phyloP scores from a whole-genome alignment of 2,888 invertebrate genomes.

The Quadroppia sp. region DNA sequence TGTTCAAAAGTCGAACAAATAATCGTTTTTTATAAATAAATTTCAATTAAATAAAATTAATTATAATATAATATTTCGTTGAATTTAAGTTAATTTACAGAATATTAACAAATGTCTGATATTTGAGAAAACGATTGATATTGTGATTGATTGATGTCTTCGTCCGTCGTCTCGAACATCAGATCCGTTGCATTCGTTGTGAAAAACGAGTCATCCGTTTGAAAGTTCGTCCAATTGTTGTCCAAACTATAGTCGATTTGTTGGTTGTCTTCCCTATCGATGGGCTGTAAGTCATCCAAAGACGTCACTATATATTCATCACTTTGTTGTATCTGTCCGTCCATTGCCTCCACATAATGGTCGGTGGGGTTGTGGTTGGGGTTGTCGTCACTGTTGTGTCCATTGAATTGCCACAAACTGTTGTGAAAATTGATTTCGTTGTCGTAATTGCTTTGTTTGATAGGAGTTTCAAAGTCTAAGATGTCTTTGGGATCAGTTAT shows the following conservation, averaged over 20 bases:
- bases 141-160: neutral
- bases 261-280: constrained; percentile 8
- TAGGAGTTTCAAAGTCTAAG: constrained; percentile 20
- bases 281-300: constrained; percentile 20
- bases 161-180: neutral
- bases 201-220: neutral
- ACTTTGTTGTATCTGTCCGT: constrained; percentile 1
- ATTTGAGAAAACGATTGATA: neutral
- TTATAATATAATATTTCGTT: neutral
- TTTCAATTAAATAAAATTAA: neutral
- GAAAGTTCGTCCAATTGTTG: constrained; percentile 11
- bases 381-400: neutral
- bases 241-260: neutral
- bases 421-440: constrained; percentile 5
- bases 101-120: constrained; percentile 19
- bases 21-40: neutral
- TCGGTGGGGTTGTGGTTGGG: neutral
- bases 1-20: neutral
- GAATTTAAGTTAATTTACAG: neutral
- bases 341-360: neutral
- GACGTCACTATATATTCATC: constrained; percentile 33
- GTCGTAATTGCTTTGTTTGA: neutral
- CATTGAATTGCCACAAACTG: constrained; percentile 21
- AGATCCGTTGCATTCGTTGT: neutral
- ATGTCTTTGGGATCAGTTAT: constrained; percentile 26